phyloP scores from a whole-genome alignment of 2,888 invertebrate genomes.

The Andrena praecox region DNA sequence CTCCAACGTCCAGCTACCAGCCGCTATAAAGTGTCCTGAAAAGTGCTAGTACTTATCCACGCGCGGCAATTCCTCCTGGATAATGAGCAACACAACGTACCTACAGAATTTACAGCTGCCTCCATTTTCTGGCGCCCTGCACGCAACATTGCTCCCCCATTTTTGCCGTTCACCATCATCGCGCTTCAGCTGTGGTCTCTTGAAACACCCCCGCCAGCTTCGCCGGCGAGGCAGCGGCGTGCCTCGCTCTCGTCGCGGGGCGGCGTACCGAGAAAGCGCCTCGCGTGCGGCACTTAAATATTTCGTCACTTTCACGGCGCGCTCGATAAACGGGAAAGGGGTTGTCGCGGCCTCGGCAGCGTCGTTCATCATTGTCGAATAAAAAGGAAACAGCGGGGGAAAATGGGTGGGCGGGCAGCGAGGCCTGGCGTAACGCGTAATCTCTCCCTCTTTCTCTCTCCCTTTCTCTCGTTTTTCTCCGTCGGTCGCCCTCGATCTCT shows the following conservation, averaged over 20 bases:
- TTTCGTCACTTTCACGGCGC: constrained; percentile 40
- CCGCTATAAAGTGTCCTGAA: not conserved
- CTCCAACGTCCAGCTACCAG: not conserved
- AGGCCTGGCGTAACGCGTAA: constrained; percentile 1
- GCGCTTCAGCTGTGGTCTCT: not conserved
- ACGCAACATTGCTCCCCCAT: not conserved
- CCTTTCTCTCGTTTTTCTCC: constrained; percentile 17
- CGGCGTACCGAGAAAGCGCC: constrained; percentile 11
- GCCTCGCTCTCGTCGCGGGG: not conserved
- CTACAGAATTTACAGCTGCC: not conserved
- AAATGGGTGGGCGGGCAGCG: constrained; percentile 29
- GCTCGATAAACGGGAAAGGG: constrained; percentile 18
- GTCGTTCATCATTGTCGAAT: constrained; percentile 23
- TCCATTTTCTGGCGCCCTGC: not conserved
- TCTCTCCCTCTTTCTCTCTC: constrained; percentile 1
- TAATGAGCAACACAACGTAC: not conserved
- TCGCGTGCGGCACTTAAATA: constrained; percentile 16
- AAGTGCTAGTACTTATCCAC: not conserved
- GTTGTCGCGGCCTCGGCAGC: not conserved
- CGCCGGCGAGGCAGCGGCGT: not conserved
- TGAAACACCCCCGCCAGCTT: not conserved
- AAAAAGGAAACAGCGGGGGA: constrained; percentile 20
- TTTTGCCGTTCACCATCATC: not conserved
- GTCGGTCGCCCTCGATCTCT: constrained; percentile 5
- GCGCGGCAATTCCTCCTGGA: not conserved